Base-by-base conservation (phyloP, 1,140 invertebrate genomes). In the Samia ricini region DNA sequence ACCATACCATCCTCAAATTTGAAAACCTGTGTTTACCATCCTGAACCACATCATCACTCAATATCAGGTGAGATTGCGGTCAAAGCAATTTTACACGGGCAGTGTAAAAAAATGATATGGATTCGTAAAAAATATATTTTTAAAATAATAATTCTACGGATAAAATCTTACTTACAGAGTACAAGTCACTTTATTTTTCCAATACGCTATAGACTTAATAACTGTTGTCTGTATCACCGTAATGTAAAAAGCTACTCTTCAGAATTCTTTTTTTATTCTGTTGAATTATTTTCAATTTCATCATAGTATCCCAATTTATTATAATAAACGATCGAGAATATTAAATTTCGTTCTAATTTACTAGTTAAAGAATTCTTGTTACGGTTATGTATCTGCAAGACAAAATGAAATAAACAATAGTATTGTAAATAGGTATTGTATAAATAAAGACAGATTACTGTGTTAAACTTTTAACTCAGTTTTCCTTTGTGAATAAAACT, bases 381-480 rank as follows among this genome's bases (percentile, higher is more conserved):
- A 15, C 12, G 8, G 12, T 15, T 10, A 15, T 42, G 33, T 12
- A 42, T 42, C n/a, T 29, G 1, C 10, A 29, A 42, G 15, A 12
- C n/a, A 42, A 42, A 42, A 4, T 42, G n/a, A 42, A 42, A 4
- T 42, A 42, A 15, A 42, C 15, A 42, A 42, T 42, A 4, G 8
- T 15, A 15, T 42, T 42, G 33, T 42, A 4, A 4, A 42, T 12
- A 15, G 10, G 4, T 10, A 15, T 42, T 12, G n/a, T 4, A 42
- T 42, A 3, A 42, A 42, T 5, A 42, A 3, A 42, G 12, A 42
- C 15, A 42, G 33, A 42, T 15, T 42, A 3, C n/a, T 52, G 2
- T 22, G 51, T n/a, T n/a, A 52, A 52, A 52, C 51, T 52, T 52
- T 52, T 52, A 52, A 52, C 51, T 52, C 51, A 21, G 51, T 52